phyloP scores from a whole-genome alignment of 2,888 invertebrate genomes.

The Erannis defoliaria region DNA sequence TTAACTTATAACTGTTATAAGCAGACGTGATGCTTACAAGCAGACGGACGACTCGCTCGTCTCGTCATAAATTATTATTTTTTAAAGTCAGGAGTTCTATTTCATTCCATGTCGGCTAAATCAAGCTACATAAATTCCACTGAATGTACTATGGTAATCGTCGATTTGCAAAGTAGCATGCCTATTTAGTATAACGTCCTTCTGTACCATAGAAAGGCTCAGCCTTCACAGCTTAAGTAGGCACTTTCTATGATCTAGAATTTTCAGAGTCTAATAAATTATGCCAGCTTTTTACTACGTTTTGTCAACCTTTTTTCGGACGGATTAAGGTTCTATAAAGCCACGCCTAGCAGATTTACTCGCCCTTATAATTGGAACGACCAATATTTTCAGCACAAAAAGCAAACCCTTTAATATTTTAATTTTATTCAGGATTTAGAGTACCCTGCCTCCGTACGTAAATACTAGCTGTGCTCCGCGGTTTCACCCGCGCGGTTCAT shows the following conservation, averaged over 20 bases:
- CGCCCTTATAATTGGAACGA: too few relatives aligned
- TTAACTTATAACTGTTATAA: too few relatives aligned
- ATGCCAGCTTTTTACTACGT: neutral
- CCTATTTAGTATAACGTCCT: neutral
- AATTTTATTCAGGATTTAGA: too few relatives aligned
- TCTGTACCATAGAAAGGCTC: constrained; percentile 6
- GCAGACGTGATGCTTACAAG: too few relatives aligned
- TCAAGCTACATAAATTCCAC: neutral
- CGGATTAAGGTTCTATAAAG: too few relatives aligned
- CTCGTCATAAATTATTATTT: too few relatives aligned
- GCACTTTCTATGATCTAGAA: constrained; percentile 15
- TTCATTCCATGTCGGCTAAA: neutral
- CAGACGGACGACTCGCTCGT: too few relatives aligned
- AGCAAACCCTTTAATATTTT: neutral
- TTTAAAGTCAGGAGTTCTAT: too few relatives aligned
- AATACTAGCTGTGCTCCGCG: neutral
- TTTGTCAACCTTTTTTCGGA: neutral
- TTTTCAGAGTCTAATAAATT: constrained; percentile 10
- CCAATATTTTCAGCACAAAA: too few relatives aligned
- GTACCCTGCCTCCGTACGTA: too few relatives aligned
- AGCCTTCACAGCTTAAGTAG: constrained; percentile 5
- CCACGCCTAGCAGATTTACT: too few relatives aligned
- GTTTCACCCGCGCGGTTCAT: neutral
- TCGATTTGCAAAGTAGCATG: neutral
- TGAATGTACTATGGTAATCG: neutral